Conservation (phyloP, 1,140 invertebrate species). For the Homalodisca vitripennis region DNA sequence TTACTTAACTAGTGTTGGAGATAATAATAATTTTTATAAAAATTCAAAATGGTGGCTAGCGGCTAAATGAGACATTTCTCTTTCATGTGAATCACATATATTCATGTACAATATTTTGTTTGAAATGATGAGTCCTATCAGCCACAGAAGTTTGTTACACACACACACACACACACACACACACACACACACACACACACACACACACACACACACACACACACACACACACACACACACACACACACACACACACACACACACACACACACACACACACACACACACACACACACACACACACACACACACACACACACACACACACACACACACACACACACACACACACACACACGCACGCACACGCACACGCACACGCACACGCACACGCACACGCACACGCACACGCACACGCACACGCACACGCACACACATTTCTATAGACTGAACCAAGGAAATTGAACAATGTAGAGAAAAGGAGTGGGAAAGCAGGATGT, state of each 20-base stretch:
- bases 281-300: slow-evolving; percentile 20
- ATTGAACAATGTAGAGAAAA: no score
- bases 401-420: slow-evolving; percentile 16
- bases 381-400: slow-evolving; percentile 14
- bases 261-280: slow-evolving; percentile 10
- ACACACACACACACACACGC: slow-evolving; percentile 20
- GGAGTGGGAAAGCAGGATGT: no score
- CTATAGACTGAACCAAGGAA: no score
- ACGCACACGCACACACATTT: slow-evolving; percentile 13
- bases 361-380: slow-evolving; percentile 16
- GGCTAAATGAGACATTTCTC: no score
- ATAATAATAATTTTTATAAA: no score
- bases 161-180: no score
- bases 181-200: slow-evolving; percentile 3
- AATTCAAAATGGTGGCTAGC: no score
- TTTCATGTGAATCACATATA: no score
- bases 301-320: slow-evolving; percentile 22
- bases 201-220: slow-evolving; percentile 18
- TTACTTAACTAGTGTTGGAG: no score
- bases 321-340: slow-evolving; percentile 22
- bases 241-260: slow-evolving; percentile 10
- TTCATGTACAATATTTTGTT: no score
- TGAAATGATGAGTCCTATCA: no score
- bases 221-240: slow-evolving; percentile 13
- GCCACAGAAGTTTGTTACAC: no score